Percentiles rank a stretch among this genome's conserved stretches.
Evolutionary conservation across 2,888 invertebrate species (phyloP).

Genomic region (Xanthorhoe designata): DNA sequence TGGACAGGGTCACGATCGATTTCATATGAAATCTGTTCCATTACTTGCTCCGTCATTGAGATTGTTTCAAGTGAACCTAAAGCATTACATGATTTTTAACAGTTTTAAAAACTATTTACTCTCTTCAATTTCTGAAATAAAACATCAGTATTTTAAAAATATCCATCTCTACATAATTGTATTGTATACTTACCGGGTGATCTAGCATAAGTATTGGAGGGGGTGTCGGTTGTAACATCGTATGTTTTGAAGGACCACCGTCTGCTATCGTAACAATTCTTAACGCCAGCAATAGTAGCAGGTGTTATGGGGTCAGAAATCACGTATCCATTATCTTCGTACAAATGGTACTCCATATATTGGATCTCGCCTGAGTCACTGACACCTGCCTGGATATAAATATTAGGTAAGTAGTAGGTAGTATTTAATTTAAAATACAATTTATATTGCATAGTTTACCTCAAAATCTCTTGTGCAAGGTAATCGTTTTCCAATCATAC

Average conservation of each 20-base stretch:
- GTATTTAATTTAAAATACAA: no score
- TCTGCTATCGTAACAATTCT: conserved; percentile 87
- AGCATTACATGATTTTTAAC: not conserved
- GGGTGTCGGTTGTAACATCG: conserved; percentile 86
- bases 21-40: conserved; percentile 87
- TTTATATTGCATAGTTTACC: no score
- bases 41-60: conserved; percentile 86
- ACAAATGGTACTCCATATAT: conserved; percentile 84
- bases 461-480: conserved; percentile 88
- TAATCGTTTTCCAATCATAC: conserved; percentile 88
- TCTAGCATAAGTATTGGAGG: conserved; percentile 87
- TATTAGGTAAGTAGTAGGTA: no score
- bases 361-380: conserved; percentile 88
- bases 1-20: conserved; percentile 84
- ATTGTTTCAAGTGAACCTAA: conserved; percentile 87
- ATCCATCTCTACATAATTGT: not conserved
- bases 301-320: conserved; percentile 81
- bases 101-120: no score
- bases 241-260: conserved; percentile 69
- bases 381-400: conserved; percentile 73
- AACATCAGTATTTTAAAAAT: no score
- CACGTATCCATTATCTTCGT: conserved; percentile 83
- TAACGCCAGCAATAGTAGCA: conserved; percentile 61
- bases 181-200: conserved; percentile 85
- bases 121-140: no score